Conservation (phyloP, 2,888 invertebrate species). For the Trissolcus japonicus region DNA sequence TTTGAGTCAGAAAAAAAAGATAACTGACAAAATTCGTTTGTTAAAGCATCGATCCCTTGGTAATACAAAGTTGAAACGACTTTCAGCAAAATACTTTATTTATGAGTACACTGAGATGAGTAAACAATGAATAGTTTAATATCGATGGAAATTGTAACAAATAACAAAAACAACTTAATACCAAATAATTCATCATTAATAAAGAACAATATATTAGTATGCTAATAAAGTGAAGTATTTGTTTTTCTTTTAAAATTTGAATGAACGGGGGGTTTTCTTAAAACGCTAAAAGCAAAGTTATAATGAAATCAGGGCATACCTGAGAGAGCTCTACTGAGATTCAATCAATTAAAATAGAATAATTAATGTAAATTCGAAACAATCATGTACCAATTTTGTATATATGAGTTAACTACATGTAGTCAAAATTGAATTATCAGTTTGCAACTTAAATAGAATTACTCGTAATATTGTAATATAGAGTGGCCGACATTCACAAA, state of each 20-base stretch:
- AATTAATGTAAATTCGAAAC: conserved; percentile 11
- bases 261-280: background rate
- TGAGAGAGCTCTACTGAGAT: conserved; percentile 1
- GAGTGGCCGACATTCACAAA: background rate
- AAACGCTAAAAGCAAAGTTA: conserved; percentile 9
- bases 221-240: no score
- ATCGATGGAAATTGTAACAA: no score
- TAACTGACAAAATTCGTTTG: conserved; percentile 34
- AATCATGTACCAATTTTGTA: background rate
- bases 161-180: no score
- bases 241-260: no score
- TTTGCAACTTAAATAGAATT: no score
- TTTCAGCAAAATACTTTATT: conserved; percentile 43
- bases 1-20: conserved; percentile 32
- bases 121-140: no score
- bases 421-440: no score
- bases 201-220: no score
- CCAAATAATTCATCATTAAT: no score
- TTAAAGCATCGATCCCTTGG: conserved; percentile 28
- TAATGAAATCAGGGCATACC: conserved; percentile 4
- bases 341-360: background rate
- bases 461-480: background rate
- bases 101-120: no score
- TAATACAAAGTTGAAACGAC: conserved; percentile 45
- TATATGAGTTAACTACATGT: no score